Evolutionary conservation across 53 echinoderm and acorn worm genomes (phyloP).

Genomic region (Patiria pectinifera): DNA sequence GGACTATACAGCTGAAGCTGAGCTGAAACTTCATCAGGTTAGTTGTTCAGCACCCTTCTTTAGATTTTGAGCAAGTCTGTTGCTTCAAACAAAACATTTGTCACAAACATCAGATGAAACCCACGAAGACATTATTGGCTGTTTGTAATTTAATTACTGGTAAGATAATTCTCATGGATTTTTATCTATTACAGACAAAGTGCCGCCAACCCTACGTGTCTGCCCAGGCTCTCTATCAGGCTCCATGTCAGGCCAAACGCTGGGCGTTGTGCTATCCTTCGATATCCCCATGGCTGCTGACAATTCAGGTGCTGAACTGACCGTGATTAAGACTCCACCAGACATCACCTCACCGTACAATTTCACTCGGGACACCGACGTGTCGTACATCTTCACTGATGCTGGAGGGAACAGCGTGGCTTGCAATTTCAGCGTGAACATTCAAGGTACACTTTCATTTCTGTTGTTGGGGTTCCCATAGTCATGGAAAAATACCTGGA

Average conservation of each 20-base stretch:
- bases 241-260: slow-evolving; percentile 48
- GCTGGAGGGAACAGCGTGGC: slow-evolving; percentile 54
- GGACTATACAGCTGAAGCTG: too few relatives aligned
- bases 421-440: slow-evolving; percentile 71
- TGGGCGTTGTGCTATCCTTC: slow-evolving; percentile 58
- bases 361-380: slow-evolving; percentile 71
- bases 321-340: slow-evolving; percentile 56
- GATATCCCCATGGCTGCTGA: slow-evolving; percentile 73
- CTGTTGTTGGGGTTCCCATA: too few relatives aligned
- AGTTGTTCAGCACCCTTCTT: too few relatives aligned
- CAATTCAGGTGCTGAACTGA: slow-evolving; percentile 70
- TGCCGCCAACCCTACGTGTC: slow-evolving; percentile 55
- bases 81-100: too few relatives aligned
- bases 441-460: slow-evolving; percentile 63
- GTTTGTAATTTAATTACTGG: background rate
- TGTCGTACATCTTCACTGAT: slow-evolving; percentile 75
- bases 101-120: too few relatives aligned
- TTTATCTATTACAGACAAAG: slow-evolving; percentile 43
- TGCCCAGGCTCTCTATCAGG: slow-evolving; percentile 72
- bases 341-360: slow-evolving; percentile 82
- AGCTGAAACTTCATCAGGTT: too few relatives aligned
- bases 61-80: too few relatives aligned
- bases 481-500: background rate
- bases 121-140: background rate
- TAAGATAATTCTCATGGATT: background rate